Percentiles rank a stretch among this genome's conserved stretches.
Evolutionary conservation across 1,140 invertebrate genomes (phyloP).

Genomic region (Stegodyphus mimosarum): DNA sequence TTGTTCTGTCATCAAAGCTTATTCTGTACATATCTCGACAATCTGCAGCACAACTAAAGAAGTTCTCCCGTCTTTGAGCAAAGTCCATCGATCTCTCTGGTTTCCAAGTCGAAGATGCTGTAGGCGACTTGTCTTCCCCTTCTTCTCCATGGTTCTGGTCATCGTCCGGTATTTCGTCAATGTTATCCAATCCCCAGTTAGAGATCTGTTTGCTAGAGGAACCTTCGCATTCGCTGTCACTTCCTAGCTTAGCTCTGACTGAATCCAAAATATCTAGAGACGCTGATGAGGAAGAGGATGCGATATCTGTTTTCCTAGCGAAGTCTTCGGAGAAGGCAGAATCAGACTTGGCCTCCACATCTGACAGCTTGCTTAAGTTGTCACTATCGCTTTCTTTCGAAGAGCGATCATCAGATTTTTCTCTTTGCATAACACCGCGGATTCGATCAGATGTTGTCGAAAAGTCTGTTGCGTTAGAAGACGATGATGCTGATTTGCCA

Average conservation of each 20-base stretch:
- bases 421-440: slow-evolving; percentile 51
- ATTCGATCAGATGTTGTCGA: slow-evolving; percentile 43
- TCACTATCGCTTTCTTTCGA: slow-evolving; percentile 59
- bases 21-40: slow-evolving; percentile 57
- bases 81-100: slow-evolving; percentile 30
- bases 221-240: slow-evolving; percentile 11
- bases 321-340: slow-evolving; percentile 38
- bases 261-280: slow-evolving; percentile 41
- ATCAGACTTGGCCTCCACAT: slow-evolving; percentile 30
- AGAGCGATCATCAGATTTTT: slow-evolving; percentile 50
- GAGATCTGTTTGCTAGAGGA: neutral
- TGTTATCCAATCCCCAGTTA: slow-evolving; percentile 42
- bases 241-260: neutral
- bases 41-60: slow-evolving; percentile 37
- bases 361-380: slow-evolving; percentile 49
- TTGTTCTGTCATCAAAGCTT: slow-evolving; percentile 33
- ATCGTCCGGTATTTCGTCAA: slow-evolving; percentile 51
- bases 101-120: slow-evolving; percentile 10
- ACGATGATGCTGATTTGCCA: slow-evolving; percentile 49
- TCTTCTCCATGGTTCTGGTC: slow-evolving; percentile 1
- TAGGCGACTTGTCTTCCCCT: neutral
- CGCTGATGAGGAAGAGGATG: slow-evolving; percentile 28
- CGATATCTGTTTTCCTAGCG: slow-evolving; percentile 14
- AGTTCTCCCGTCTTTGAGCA: slow-evolving; percentile 24
- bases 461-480: slow-evolving; percentile 52